Evolutionary conservation across 1,140 invertebrate genomes (phyloP).

Genomic region (Caerostris extrusa): DNA sequence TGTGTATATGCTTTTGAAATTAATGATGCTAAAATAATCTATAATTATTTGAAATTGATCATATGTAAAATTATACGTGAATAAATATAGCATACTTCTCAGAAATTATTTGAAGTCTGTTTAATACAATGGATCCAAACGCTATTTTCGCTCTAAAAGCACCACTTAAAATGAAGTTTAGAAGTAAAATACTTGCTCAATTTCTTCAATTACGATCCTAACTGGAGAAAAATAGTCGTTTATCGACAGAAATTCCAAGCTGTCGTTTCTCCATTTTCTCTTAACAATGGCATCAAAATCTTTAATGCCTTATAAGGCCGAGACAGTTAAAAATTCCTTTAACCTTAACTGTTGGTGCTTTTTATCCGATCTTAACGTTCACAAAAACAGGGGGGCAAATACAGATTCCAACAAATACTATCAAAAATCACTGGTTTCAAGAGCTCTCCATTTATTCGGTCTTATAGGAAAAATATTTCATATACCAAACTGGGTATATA

Average conservation of each 20-base stretch:
- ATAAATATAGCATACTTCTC: no score
- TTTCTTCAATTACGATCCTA: constrained; percentile 11
- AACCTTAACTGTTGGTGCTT: background rate
- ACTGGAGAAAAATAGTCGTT: constrained; percentile 25
- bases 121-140: background rate
- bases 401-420: background rate
- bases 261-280: constrained; percentile 23
- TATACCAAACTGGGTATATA: background rate
- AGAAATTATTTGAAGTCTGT: no score
- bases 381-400: background rate
- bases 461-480: constrained; percentile 11
- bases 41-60: no score
- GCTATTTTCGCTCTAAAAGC: background rate
- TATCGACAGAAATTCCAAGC: constrained; percentile 34
- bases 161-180: background rate
- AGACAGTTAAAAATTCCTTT: constrained; percentile 29
- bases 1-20: no score
- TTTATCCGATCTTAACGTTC: background rate
- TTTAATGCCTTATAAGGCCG: constrained; percentile 2
- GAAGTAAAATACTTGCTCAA: background rate
- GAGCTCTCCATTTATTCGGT: constrained; percentile 14
- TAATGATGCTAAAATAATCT: no score
- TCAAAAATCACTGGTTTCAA: background rate
- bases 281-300: constrained; percentile 20
- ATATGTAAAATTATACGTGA: no score